Evolutionary conservation across 2,888 invertebrate genomes (phyloP), one percentile per base, ranked within the genome.

Genomic region (Athripsodes cinereus): DNA sequence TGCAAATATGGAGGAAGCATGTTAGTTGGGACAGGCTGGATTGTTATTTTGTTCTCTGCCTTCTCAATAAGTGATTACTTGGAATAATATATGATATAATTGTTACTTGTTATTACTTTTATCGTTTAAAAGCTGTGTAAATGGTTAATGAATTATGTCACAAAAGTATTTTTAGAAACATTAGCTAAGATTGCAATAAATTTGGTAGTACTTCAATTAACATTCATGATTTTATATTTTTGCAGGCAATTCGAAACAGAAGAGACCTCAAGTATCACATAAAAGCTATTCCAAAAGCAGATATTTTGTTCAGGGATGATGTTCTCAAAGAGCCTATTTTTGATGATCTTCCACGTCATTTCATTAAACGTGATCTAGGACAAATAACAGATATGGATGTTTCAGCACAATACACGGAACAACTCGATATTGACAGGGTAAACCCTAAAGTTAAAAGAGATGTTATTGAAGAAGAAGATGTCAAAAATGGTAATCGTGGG

Each of bases 401-500:
- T 16, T 58, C 53, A 48, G 64, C 34, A 62, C 64, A 22, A 66
- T 65, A 50, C 68, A 68, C 31, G 19, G 58, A 61, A 19, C 55
- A 58, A 13, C 46, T 58, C 3, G 58, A 49, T 13, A 56, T 55
- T 34, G 49, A 53, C 40, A 20, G 49, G 8, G 22, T 50, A 18
- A 50, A 57, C 16, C 11, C 61, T 68, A 2, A 73, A 75, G 35
- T 61, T 68, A 13, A 77, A 19, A 74, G 78, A 10, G 78, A 76
- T 20, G 75, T 78, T 2, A 78, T 77, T 10, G 77, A 78, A 66
- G 78, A 78, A 65, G 78, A 78, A 64, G 75, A 53, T 21, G 50
- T 26, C 11, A 78, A 64, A 76, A 69, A 64, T 74, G 74, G 65
- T 74, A 74, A 65, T 69, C 73, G 18, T 71, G 22, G 55, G 34